These are phyloP conservation scores for Eulithis testata DNA, from an alignment of 2,888 invertebrate genomes.

Conservation along the genomic window DNA sequence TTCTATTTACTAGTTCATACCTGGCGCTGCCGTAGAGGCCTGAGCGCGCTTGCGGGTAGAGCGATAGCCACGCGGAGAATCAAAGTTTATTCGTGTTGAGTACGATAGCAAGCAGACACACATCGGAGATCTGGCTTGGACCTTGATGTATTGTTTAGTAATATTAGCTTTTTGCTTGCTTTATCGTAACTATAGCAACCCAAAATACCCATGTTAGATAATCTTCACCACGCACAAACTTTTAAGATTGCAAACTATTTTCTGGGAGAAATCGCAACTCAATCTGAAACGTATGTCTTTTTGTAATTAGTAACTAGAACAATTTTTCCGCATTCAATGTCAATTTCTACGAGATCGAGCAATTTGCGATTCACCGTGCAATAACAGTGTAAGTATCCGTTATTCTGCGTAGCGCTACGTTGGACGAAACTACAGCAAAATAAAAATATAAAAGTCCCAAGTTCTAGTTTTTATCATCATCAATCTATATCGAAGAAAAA, in stretches of 20 bases:
- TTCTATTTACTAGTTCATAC: slow-evolving; percentile 72
- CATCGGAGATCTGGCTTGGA: slow-evolving; percentile 18
- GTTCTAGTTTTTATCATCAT: slow-evolving; percentile 1
- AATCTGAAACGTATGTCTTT: slow-evolving; percentile 33
- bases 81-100: slow-evolving; percentile 22
- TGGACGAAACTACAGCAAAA: slow-evolving; percentile 9
- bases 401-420: slow-evolving; percentile 29
- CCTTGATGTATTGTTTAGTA: slow-evolving; percentile 14
- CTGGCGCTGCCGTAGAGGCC: slow-evolving; percentile 57
- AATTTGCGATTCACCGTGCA: slow-evolving; percentile 30
- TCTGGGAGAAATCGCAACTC: slow-evolving; percentile 30
- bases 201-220: no score
- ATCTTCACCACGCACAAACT: no score
- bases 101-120: slow-evolving; percentile 17
- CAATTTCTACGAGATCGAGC: slow-evolving; percentile 33
- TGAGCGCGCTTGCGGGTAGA: slow-evolving; percentile 28
- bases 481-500: neutral
- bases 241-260: neutral
- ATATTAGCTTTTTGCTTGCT: neutral
- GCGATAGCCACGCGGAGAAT: slow-evolving; percentile 28
- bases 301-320: slow-evolving; percentile 41
- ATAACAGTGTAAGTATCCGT: slow-evolving; percentile 25
- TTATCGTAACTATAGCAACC: neutral
- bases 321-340: slow-evolving; percentile 40
- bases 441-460: neutral